A percentile compares a stretch with the other conserved stretches of the same genome.
These are phyloP conservation scores for Turnix velox DNA, from an alignment of 2,113 vertebrate species.

Conservation along the genomic window DNA sequence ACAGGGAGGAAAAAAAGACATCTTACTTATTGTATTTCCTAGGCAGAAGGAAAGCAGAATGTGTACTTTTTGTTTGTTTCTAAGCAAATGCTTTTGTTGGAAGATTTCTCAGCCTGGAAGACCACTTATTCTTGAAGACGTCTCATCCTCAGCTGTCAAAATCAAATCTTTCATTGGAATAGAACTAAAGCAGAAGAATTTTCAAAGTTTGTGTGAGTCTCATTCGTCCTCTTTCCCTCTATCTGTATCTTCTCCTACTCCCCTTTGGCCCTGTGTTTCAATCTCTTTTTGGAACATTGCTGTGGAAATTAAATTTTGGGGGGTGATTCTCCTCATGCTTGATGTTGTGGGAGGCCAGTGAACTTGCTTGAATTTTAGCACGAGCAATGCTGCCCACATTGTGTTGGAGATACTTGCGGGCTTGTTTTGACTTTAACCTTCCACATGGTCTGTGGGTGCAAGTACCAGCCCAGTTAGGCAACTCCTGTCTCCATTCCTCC, in stretches of 20 bases:
- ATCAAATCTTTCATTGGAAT: neutral
- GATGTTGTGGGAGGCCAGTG: neutral
- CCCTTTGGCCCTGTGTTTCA: neutral
- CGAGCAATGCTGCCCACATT: fast-evolving
- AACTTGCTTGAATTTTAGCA: neutral
- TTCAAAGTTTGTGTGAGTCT: neutral
- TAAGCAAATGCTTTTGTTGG: neutral
- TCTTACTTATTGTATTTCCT: neutral
- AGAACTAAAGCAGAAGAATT: neutral
- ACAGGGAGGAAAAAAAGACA: neutral
- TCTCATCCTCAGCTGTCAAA: neutral
- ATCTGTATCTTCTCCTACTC: too few relatives aligned
- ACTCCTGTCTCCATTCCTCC: neutral
- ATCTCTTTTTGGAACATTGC: neutral
- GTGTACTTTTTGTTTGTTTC: neutral
- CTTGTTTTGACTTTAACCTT: slow-evolving; percentile 14
- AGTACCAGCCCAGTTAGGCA: neutral
- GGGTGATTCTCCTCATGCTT: neutral
- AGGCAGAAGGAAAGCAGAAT: neutral
- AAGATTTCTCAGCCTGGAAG: neutral
- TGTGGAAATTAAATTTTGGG: neutral
- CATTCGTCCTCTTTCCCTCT: too few relatives aligned
- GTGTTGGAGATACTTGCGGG: neutral
- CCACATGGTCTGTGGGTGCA: neutral
- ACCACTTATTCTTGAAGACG: neutral